A percentile compares a stretch with the other conserved stretches of the same genome.
Conservation (phyloP, 2,797 vertebrate species). For the Pogonophryne albipinna region DNA sequence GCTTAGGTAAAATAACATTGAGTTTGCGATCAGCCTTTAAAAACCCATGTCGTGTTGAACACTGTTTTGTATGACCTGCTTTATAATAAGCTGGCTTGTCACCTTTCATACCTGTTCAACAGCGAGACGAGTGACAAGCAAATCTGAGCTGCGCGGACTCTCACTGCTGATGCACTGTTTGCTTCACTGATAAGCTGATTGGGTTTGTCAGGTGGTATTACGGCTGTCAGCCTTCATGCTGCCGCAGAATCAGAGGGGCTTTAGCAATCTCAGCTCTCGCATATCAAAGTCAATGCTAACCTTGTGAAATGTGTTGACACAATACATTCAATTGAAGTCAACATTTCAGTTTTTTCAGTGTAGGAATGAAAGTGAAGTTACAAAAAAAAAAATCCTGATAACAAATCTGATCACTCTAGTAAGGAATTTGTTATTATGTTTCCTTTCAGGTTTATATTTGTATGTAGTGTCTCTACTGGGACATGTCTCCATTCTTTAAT, state of each 20-base stretch:
- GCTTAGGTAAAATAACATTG: background rate
- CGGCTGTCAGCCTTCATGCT: slow-evolving; percentile 21
- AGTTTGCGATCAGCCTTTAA: background rate
- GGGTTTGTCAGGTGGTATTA: slow-evolving; percentile 48
- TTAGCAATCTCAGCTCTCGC: slow-evolving; percentile 19
- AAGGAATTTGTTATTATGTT: too few species aligned
- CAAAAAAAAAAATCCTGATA: too few species aligned
- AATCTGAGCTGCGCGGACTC: slow-evolving; percentile 28
- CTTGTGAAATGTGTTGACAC: too few species aligned
- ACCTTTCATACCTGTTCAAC: slow-evolving; percentile 38
- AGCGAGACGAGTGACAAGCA: slow-evolving; percentile 28
- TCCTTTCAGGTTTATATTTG: too few species aligned
- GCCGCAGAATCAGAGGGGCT: slow-evolving; percentile 11
- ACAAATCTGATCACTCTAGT: too few species aligned
- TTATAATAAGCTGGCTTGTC: slow-evolving; percentile 25
- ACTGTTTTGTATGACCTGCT: slow-evolving; percentile 13
- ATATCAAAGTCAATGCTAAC: slow-evolving; percentile 19
- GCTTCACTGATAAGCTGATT: slow-evolving; percentile 35
- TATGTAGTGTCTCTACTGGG: too few species aligned
- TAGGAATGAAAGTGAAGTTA: too few species aligned
- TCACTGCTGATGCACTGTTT: slow-evolving; percentile 11
- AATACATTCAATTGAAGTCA: too few species aligned
- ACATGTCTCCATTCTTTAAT: too few species aligned
- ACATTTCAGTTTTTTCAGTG: too few species aligned
- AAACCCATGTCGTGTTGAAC: background rate